Evolutionary conservation across 2,797 vertebrate species (phyloP), one percentile per base, ranked within the genome.

Genomic region (Pogoniulus pusillus): DNA sequence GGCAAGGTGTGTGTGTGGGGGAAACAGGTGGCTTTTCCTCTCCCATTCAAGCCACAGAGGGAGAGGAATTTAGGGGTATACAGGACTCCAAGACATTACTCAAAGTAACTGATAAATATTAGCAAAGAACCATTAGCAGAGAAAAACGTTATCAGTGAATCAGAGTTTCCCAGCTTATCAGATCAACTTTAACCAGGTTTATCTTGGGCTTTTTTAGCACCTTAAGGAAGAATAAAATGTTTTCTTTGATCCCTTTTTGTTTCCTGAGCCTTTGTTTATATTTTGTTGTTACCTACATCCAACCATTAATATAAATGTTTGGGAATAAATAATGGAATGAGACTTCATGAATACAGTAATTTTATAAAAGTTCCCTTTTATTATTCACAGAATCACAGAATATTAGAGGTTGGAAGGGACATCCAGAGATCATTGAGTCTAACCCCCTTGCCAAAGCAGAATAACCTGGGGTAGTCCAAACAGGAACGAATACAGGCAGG

Each of bases 151-250:
- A 95, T 92, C 94, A 91, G 94, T 96, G 94, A 96, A 95, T 96
- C 94, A 95, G 91, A 91, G 93, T 91, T 95, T 74, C 77, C 5
- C 3, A 90, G 94, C 81, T 97, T 96, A 97, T 96, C 97, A 97
- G 97, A 97, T 97, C 97, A 97, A 96, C 97, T 97, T 97, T 97
- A 97, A 97, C 97, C 72, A 93, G 94, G 96, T 96, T 98, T 97
- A 97, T 97, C 96, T 96, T 91, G 81, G 92, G 92, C 89, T 97
- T 97, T 95, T 92, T 95, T 85, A 96, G 81, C 89, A 93, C 96
- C 87, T 92, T 97, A 97, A 97, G 94, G 93, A 96, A 91, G 81
- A 97, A 96, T 80, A 97, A 96, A 96, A 96, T 94, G 93, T 29
- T 35, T 94, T 87, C 94, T 87, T 85, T 91, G 60, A 86, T 57